A percentile compares a stretch with the other conserved stretches of the same genome.
These are phyloP conservation scores for Muricea muricata DNA, from an alignment of 92 coral and sea anemone genomes.

Conservation along the genomic window DNA sequence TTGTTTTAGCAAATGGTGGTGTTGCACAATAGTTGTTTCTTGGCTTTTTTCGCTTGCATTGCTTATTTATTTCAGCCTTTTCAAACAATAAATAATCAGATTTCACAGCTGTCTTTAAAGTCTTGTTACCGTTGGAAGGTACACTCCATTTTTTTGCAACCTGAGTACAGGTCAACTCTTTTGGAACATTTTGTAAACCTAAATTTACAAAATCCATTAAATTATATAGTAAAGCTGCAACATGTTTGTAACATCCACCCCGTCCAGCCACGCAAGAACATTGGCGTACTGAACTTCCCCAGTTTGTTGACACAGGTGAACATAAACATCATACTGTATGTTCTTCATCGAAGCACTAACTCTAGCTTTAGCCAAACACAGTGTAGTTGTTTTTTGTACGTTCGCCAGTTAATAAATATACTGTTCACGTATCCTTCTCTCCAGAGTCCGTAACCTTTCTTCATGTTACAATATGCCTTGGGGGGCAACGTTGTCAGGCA, in stretches of 20 bases:
- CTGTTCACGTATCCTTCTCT: too few relatives aligned
- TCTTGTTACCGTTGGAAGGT: slow-evolving; percentile 45
- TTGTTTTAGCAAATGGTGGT: slow-evolving; percentile 41
- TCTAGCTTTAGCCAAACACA: slow-evolving; percentile 50
- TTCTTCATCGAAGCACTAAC: slow-evolving; percentile 69
- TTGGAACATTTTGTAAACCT: too few relatives aligned
- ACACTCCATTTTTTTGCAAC: slow-evolving; percentile 71
- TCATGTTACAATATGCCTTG: slow-evolving; percentile 49
- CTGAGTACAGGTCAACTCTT: too few relatives aligned
- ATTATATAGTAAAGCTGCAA: slow-evolving; percentile 68
- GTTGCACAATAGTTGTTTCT: slow-evolving; percentile 33
- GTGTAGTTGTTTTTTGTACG: not conserved
- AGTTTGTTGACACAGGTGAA: slow-evolving; percentile 50
- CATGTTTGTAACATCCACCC: slow-evolving; percentile 73
- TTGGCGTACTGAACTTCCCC: slow-evolving; percentile 63
- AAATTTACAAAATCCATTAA: too few relatives aligned
- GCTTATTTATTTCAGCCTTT: slow-evolving; percentile 25
- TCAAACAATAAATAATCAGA: slow-evolving; percentile 31
- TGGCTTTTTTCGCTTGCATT: slow-evolving; percentile 28
- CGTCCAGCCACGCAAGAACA: slow-evolving; percentile 68
- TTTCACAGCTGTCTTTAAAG: slow-evolving; percentile 54
- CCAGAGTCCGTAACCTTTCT: slow-evolving; percentile 49
- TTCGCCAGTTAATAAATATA: slow-evolving; percentile 54
- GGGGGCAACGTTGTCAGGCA: slow-evolving; percentile 46
- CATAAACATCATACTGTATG: slow-evolving; percentile 50